These are phyloP conservation scores for Glyptemys insculpta DNA, from an alignment of 2,797 vertebrate genomes.

Conservation along the genomic window DNA sequence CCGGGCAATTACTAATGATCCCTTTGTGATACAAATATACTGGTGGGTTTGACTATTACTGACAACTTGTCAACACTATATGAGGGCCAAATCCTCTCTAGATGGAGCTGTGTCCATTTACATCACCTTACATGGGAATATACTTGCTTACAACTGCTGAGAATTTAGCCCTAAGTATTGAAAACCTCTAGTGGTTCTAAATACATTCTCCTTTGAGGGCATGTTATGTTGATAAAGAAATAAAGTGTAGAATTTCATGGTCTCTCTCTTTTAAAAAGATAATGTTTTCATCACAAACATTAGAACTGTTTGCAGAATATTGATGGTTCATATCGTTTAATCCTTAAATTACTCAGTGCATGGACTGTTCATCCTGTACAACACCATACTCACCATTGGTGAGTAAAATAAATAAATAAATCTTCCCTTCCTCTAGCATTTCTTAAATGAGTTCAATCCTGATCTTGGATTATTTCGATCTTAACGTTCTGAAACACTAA, in stretches of 20 bases:
- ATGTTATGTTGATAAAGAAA: accelerated
- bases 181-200: background rate
- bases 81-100: background rate
- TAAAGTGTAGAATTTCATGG: background rate
- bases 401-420: background rate
- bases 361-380: background rate
- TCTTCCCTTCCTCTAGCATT: background rate
- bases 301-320: background rate
- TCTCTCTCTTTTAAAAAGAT: background rate
- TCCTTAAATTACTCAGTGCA: background rate
- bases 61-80: background rate
- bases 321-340: background rate
- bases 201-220: accelerated
- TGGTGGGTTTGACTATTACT: background rate
- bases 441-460: background rate
- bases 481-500: background rate
- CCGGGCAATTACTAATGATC: constrained; percentile 67
- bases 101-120: too few species aligned
- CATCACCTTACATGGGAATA: background rate
- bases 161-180: background rate
- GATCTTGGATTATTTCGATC: background rate
- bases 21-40: constrained; percentile 53
- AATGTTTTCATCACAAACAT: background rate
- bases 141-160: background rate
- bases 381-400: accelerated